phyloP scores from a whole-genome alignment of 2,888 invertebrate genomes.

The Hermodice carunculata region DNA sequence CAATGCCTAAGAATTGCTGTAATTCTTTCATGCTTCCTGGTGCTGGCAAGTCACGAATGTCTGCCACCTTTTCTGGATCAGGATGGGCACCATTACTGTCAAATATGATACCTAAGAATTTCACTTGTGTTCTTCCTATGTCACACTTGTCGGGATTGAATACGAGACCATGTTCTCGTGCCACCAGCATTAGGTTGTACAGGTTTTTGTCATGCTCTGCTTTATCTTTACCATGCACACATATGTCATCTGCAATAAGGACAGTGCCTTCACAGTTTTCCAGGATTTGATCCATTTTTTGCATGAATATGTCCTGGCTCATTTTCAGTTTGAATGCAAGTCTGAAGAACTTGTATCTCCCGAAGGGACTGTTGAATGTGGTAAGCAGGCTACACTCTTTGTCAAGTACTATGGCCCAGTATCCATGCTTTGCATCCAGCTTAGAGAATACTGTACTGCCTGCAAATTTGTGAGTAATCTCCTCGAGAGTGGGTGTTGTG shows the following conservation, averaged over 20 bases:
- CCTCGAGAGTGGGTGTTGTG: not conserved
- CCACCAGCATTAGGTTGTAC: not conserved
- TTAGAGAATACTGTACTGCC: no score
- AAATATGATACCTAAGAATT: conserved; percentile 3
- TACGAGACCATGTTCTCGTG: not conserved
- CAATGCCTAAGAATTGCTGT: not conserved
- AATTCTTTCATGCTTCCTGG: not conserved
- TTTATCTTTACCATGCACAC: not conserved
- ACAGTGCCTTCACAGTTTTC: conserved; percentile 8
- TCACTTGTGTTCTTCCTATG: not conserved
- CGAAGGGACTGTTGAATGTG: conserved; percentile 29
- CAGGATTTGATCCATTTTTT: conserved; percentile 30
- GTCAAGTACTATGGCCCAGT: conserved; percentile 28
- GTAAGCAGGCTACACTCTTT: conserved; percentile 25
- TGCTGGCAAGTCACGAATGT: not conserved
- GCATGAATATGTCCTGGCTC: conserved; percentile 34
- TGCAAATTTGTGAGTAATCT: not conserved
- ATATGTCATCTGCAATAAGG: conserved; percentile 16
- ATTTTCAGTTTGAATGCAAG: conserved; percentile 32
- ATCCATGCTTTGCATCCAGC: conserved; percentile 39
- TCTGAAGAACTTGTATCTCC: conserved; percentile 26
- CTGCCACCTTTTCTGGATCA: not conserved
- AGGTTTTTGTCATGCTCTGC: conserved; percentile 14
- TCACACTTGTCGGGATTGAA: conserved; percentile 4
- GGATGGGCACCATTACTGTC: not conserved